phyloP scores from a whole-genome alignment of 1,140 invertebrate genomes.

The Leptinotarsa defecta region DNA sequence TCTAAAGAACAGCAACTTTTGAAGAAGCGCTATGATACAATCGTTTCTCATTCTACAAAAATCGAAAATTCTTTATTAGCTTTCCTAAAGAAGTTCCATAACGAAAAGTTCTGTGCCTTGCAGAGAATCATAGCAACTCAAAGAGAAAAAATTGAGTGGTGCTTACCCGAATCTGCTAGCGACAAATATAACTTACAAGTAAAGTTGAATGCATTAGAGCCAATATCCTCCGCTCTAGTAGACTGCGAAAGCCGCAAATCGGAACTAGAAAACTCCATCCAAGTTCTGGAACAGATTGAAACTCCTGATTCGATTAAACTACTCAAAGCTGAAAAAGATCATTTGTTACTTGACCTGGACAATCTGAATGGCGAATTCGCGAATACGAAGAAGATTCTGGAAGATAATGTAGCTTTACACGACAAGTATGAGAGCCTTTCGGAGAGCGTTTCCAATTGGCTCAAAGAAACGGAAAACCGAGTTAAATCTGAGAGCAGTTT shows the following conservation, averaged over 20 bases:
- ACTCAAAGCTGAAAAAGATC: slow-evolving; percentile 67
- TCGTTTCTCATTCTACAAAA: slow-evolving; percentile 76
- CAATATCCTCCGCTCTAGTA: slow-evolving; percentile 73
- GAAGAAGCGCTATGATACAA: slow-evolving; percentile 76
- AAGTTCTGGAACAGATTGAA: slow-evolving; percentile 70
- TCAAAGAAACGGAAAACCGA: slow-evolving; percentile 85
- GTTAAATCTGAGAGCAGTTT: slow-evolving; percentile 74
- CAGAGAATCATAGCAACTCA: slow-evolving; percentile 78
- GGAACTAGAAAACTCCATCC: slow-evolving; percentile 71
- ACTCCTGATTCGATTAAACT: slow-evolving; percentile 68
- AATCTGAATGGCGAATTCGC: slow-evolving; percentile 68
- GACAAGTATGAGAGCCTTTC: slow-evolving; percentile 77
- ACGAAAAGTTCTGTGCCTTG: slow-evolving; percentile 80
- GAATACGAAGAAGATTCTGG: slow-evolving; percentile 71
- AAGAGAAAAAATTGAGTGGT: slow-evolving; percentile 92
- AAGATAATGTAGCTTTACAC: slow-evolving; percentile 78
- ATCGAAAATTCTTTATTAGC: slow-evolving; percentile 78
- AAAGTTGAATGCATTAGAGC: slow-evolving; percentile 80
- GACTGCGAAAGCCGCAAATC: slow-evolving; percentile 69
- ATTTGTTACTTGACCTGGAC: slow-evolving; percentile 70
- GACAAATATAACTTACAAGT: slow-evolving; percentile 93
- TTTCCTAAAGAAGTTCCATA: slow-evolving; percentile 86
- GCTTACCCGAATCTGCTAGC: slow-evolving; percentile 81
- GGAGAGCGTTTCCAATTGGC: slow-evolving; percentile 78
- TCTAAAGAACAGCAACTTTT: slow-evolving; percentile 80